These are phyloP conservation scores for Nycteola revayana DNA, from an alignment of 2,888 invertebrate genomes.

Conservation along the genomic window DNA sequence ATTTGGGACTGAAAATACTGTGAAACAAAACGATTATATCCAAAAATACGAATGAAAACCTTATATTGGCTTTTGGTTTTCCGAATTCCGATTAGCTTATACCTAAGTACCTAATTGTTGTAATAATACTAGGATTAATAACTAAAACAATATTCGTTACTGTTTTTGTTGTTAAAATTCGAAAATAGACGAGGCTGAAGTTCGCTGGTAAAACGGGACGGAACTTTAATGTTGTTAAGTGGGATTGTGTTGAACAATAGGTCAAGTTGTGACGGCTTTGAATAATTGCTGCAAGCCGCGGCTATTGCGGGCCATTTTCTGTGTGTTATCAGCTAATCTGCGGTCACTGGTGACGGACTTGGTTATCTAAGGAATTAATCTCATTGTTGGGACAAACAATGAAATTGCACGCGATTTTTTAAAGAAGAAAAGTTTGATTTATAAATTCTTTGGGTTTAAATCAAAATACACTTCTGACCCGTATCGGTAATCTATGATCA, in stretches of 20 bases:
- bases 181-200: conserved; percentile 27
- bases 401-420: conserved; percentile 2
- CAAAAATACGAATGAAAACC: no score
- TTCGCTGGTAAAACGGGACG: conserved; percentile 29
- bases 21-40: no score
- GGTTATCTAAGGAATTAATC: conserved; percentile 20
- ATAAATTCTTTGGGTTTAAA: no score
- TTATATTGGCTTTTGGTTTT: no score
- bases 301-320: conserved; percentile 28
- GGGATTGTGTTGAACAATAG: conserved; percentile 42
- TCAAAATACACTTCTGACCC: no score
- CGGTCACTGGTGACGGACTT: conserved; percentile 10
- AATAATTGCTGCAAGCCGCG: conserved; percentile 45
- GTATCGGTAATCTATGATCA: no score
- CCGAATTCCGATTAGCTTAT: no score
- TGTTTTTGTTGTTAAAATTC: no score
- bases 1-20: no score
- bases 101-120: no score
- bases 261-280: conserved; percentile 33
- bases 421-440: background rate
- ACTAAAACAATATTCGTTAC: no score
- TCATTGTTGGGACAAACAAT: conserved; percentile 10
- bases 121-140: no score
- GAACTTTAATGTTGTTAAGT: conserved; percentile 35
- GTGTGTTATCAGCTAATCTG: conserved; percentile 31